Evolutionary conservation across 2,113 vertebrate species (phyloP).

Genomic region (Pleuronectes platessa): DNA sequence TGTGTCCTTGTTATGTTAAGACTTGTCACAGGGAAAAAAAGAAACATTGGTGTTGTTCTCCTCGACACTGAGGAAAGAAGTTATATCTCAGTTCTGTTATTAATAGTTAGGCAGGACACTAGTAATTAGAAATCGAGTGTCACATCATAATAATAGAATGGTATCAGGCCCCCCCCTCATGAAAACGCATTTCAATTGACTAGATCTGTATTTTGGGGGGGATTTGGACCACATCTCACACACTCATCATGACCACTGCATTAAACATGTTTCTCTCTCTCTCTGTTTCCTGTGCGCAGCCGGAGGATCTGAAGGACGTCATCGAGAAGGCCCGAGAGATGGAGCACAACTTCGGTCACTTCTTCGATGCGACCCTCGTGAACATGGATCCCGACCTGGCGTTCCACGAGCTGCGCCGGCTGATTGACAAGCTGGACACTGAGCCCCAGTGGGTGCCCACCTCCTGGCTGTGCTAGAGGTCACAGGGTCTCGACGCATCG

Average conservation of each 20-base stretch:
- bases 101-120: no score
- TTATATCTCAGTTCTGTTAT: no score
- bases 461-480: constrained; percentile 88
- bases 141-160: no score
- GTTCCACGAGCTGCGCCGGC: constrained; percentile 88
- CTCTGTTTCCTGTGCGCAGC: constrained; percentile 77
- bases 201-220: no score
- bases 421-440: constrained; percentile 95
- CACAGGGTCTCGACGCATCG: background rate
- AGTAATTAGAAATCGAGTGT: no score
- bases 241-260: no score
- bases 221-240: no score
- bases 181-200: no score
- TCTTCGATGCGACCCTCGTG: constrained; percentile 92
- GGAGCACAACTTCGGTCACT: constrained; percentile 93
- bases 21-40: background rate
- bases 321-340: constrained; percentile 96
- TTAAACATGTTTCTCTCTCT: background rate
- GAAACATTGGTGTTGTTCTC: no score
- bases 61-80: no score
- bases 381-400: constrained; percentile 92
- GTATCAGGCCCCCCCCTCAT: no score
- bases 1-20: no score
- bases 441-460: constrained; percentile 99
- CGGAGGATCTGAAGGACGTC: constrained; percentile 92